Evolutionary conservation across 2,797 vertebrate species (phyloP).

Genomic region (Gadopsis marmoratus): DNA sequence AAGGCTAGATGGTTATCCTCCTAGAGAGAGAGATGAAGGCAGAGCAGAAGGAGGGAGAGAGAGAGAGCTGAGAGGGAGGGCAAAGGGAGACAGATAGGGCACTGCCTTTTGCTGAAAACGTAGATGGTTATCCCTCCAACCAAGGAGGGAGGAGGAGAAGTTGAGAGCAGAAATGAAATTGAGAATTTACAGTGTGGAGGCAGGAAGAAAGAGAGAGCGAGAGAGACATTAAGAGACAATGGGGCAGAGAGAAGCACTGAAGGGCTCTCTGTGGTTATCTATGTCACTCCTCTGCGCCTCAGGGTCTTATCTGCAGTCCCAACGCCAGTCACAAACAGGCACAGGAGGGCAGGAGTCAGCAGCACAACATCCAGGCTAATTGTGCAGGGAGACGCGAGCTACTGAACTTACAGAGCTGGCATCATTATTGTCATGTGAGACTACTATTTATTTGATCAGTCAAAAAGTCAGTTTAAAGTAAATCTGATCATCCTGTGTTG

Average conservation of each 20-base stretch:
- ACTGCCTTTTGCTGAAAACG: slow-evolving; percentile 72
- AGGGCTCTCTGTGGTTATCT: slow-evolving; percentile 48
- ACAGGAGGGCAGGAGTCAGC: slow-evolving; percentile 19
- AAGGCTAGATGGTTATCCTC: slow-evolving; percentile 79
- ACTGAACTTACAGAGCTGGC: not conserved
- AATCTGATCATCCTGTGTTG: not conserved
- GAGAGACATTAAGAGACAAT: slow-evolving; percentile 1
- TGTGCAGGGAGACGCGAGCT: not conserved
- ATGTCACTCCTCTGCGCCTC: slow-evolving; percentile 21
- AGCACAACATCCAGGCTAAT: slow-evolving; percentile 18
- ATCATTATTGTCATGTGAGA: slow-evolving; percentile 12
- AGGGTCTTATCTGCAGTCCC: slow-evolving; percentile 36
- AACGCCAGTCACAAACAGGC: slow-evolving; percentile 28
- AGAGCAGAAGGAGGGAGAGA: slow-evolving; percentile 45
- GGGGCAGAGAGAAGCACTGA: slow-evolving; percentile 13
- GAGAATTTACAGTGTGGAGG: slow-evolving; percentile 31
- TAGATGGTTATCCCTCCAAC: slow-evolving; percentile 72
- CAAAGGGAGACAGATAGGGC: slow-evolving; percentile 65
- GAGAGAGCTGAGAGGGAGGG: slow-evolving; percentile 41
- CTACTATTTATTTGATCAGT: not conserved
- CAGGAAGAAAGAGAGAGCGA: not conserved
- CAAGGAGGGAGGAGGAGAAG: slow-evolving; percentile 37
- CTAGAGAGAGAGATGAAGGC: slow-evolving; percentile 58
- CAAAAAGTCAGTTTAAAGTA: not conserved
- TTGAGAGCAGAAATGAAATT: slow-evolving; percentile 19